phyloP scores from a whole-genome alignment of 2,797 vertebrate genomes.

The Hylomyscus alleni region DNA sequence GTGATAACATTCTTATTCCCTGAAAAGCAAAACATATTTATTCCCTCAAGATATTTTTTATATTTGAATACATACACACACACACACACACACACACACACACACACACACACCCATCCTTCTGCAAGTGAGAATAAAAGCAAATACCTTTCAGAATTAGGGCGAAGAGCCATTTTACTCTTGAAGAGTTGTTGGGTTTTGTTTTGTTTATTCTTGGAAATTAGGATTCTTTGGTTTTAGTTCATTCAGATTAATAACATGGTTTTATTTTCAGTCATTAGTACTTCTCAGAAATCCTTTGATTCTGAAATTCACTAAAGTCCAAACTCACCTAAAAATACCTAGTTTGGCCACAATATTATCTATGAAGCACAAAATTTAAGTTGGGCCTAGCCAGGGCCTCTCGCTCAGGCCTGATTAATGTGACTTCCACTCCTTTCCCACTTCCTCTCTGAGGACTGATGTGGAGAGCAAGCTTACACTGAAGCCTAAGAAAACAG shows the following conservation, averaged over 20 bases:
- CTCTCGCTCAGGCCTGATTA: conserved; percentile 69
- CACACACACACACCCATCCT: background rate
- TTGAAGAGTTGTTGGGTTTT: background rate
- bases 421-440: conserved; percentile 67
- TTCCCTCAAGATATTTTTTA: background rate
- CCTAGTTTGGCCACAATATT: conserved; percentile 59
- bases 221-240: conserved; percentile 42
- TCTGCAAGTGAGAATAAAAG: background rate
- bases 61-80: background rate
- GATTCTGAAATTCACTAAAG: conserved; percentile 71
- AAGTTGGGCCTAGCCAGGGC: conserved; percentile 62
- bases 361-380: conserved; percentile 64
- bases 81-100: background rate
- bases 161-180: background rate
- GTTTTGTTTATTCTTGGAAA: conserved; percentile 20
- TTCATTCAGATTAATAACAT: conserved; percentile 53
- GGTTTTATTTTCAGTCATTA: conserved; percentile 60
- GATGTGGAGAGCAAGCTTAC: conserved; percentile 67
- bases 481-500: conserved; percentile 76
- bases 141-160: background rate
- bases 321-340: conserved; percentile 63
- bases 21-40: conserved; percentile 29
- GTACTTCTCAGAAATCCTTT: conserved; percentile 65
- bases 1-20: background rate
- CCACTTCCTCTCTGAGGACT: conserved; percentile 78